Base-by-base conservation (phyloP, 2,113 vertebrate genomes). In the Coryphaenoides rupestris region DNA sequence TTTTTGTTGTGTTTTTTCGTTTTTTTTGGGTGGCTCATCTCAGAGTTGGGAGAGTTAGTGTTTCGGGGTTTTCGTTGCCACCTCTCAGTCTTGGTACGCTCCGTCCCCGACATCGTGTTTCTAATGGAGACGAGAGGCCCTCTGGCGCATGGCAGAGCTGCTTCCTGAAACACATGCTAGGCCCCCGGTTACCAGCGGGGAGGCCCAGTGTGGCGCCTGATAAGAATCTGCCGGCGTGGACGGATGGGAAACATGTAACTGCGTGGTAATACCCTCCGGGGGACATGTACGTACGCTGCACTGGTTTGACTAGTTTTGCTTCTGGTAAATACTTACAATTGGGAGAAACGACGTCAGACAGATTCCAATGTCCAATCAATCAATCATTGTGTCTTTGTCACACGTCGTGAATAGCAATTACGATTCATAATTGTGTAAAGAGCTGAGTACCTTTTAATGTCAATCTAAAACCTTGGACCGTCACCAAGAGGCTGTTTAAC, bases 21-120 rank as follows among this genome's bases (percentile, higher is more conserved):
- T 76, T 80, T 78, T 89, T 92, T 90, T 70, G 85, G 71, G 57
- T 66, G 78, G 74, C 68, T 87, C 75, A 81, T 75, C 81, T 72
- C 79, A 78, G 76, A 79, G 82, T 78, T 77, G 73, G 67, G 75
- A 77, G 86, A 82, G 67, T 86, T 83, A 77, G 86, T 81, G 67
- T 86, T 83, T 79, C 83, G 73, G 63, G 69, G 74, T 78, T 81
- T 85, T 81, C 24, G 65, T 2, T 10, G 33, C 33, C 33, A 40
- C 69, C 79, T 82, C 80, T 89, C 86, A 85, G 80, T 82, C 74
- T 73, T 73, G 71, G 79, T 77, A 72, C 78, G 68, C 82, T 71
- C 80, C 77, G 74, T 78, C 68, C 19, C 63, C 74, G 46, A 68
- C 65, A 45, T 73, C 70, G 78, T 79, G 2, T 40, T 10, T 40